Conservation (phyloP, 2,113 vertebrate species). For the Paradoxurus hermaphroditus region DNA sequence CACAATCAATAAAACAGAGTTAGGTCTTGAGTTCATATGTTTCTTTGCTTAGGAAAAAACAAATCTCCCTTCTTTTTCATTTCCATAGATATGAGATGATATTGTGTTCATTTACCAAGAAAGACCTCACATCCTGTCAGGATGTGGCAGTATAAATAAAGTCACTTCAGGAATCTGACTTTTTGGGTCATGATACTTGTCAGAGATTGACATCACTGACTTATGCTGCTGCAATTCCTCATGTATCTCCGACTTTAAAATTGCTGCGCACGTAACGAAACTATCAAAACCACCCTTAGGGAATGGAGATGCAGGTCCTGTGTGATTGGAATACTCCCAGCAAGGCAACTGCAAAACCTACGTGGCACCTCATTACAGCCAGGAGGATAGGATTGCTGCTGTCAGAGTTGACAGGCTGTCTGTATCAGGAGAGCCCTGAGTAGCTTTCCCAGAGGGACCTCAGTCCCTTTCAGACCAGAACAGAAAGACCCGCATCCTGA, state of each 20-base stretch:
- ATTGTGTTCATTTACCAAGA: not conserved
- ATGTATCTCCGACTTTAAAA: not conserved
- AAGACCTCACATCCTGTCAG: not conserved
- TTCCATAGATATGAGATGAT: not conserved
- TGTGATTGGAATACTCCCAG: not conserved
- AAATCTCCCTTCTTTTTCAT: not conserved
- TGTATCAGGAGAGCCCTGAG: not conserved
- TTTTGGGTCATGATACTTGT: not conserved
- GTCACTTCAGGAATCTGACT: not conserved
- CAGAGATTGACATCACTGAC: not conserved
- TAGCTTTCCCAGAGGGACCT: not conserved
- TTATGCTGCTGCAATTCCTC: not conserved
- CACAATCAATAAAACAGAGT: not conserved
- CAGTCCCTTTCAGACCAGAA: not conserved
- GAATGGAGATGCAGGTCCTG: not conserved
- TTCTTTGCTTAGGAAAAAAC: not conserved
- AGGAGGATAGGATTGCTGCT: not conserved
- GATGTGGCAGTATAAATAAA: not conserved
- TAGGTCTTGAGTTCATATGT: not conserved
- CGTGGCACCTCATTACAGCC: accelerated
- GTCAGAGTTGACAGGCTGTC: not conserved
- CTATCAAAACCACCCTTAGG: not conserved
- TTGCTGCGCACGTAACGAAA: not conserved
- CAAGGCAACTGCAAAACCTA: not conserved
- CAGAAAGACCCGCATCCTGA: not conserved